A percentile compares a stretch with the other conserved stretches of the same genome.
Conservation (phyloP, 2,888 invertebrate species). For the Acrobasis suavella region DNA sequence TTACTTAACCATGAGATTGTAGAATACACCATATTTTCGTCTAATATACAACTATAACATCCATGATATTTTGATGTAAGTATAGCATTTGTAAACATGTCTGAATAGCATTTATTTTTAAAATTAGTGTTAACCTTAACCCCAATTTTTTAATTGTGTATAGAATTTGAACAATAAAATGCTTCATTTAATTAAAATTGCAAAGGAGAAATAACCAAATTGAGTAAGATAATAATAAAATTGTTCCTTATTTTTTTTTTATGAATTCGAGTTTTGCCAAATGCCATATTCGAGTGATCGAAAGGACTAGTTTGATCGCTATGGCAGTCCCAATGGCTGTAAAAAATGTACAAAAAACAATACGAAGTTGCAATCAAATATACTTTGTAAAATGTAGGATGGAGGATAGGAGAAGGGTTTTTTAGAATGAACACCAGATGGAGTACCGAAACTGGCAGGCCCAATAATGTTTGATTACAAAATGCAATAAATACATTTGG, state of each 20-base stretch:
- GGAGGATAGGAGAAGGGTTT: too few species aligned
- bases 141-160: background rate
- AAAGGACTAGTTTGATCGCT: background rate
- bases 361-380: background rate
- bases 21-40: slow-evolving; percentile 16
- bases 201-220: too few species aligned
- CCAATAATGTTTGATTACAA: too few species aligned
- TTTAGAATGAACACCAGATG: too few species aligned
- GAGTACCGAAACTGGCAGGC: too few species aligned
- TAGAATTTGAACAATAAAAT: background rate
- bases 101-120: slow-evolving; percentile 13
- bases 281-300: background rate
- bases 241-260: background rate
- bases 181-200: background rate
- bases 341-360: slow-evolving; percentile 15
- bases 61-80: slow-evolving; percentile 7
- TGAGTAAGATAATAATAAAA: background rate
- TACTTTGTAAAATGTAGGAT: too few species aligned
- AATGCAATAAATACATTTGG: too few species aligned
- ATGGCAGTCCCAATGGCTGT: slow-evolving; percentile 4
- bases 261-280: too few species aligned
- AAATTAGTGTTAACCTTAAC: slow-evolving; percentile 1
- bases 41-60: slow-evolving; percentile 9
- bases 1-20: slow-evolving; percentile 2
- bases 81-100: slow-evolving; percentile 2